Conservation (phyloP, 2,888 invertebrate species). For the Coelinius sp. region DNA sequence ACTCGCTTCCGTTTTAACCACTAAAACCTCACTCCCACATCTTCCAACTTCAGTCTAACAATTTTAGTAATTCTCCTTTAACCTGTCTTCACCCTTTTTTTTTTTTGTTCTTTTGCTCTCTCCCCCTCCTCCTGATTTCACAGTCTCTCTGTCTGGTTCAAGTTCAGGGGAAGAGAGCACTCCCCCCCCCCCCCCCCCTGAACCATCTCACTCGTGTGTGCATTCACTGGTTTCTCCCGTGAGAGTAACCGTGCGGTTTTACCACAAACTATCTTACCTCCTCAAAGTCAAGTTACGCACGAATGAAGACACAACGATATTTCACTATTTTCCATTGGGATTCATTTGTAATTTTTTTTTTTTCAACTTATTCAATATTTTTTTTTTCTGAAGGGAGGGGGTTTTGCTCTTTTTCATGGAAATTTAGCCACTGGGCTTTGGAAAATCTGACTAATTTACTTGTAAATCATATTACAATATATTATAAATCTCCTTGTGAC, state of each 20-base stretch:
- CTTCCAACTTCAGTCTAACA: slow-evolving; percentile 20
- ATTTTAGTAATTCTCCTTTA: slow-evolving; percentile 14
- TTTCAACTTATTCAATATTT: slow-evolving; percentile 12
- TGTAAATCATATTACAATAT: slow-evolving; percentile 14
- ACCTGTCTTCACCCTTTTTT: not conserved
- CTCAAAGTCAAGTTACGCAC: slow-evolving; percentile 43
- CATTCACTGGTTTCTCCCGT: not conserved
- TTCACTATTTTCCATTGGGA: slow-evolving; percentile 25
- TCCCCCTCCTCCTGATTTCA: too few relatives aligned
- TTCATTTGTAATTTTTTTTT: slow-evolving; percentile 11
- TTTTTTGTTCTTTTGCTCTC: too few relatives aligned
- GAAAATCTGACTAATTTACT: not conserved
- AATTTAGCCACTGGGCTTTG: not conserved
- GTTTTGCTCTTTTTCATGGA: slow-evolving; percentile 7
- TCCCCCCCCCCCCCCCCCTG: not conserved
- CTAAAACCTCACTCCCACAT: slow-evolving; percentile 20
- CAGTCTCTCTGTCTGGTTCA: too few relatives aligned
- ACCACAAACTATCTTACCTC: slow-evolving; percentile 27
- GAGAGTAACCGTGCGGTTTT: slow-evolving; percentile 23
- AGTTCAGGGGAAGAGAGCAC: too few relatives aligned
- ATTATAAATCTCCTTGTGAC: slow-evolving; percentile 7
- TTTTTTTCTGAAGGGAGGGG: not conserved
- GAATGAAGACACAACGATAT: slow-evolving; percentile 24
- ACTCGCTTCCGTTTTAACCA: slow-evolving; percentile 42
- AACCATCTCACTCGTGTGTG: not conserved